Base-by-base conservation (phyloP, 2,888 invertebrate species). In the Caenorhabditis doughertyi region DNA sequence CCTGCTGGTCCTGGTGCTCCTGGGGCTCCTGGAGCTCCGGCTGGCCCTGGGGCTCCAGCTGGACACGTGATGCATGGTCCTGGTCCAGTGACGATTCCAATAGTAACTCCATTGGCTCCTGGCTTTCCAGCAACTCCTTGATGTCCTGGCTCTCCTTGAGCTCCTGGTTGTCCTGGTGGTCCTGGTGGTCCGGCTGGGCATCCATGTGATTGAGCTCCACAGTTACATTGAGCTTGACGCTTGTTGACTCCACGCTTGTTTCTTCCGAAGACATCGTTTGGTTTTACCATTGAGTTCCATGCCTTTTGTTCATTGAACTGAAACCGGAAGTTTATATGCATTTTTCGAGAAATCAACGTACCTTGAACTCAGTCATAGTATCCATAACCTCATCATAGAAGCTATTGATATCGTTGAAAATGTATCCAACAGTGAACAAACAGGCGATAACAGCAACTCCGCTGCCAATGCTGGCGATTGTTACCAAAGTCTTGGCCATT, bases 161-260 rank as follows among this genome's bases (percentile, higher is more conserved):
- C 67, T 68, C 81, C 81, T 27, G 67, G 62, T 29, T 51, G 44
- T 81, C 87, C 87, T 18, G 80, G 86, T 13, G 85, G 83, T 60
- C 87, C 87, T 21, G 79, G 82, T 18, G 83, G 83, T 44, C 88
- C 88, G 21, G 71, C 72, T 23, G 87, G 83, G 27, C 88, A 87
- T 35, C 56, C 65, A 9, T 60, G 58, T 3, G 82, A 39, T 55
- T 82, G 81, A 7, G 83, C 77, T 18, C 81, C 84, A 27, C 86
- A 87, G 32, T 67, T 64, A 53, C 84, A 86, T 23, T 60, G 58
- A 25, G 77, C 77, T 11, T 68, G 25, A 44, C 77, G 60, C 32
- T 70, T 70, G 70, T 53, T 77, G 55, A 42, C 62, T 58, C 71
- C 60, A 16, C 72, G 51, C 42, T 72, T 72, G 42, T 53, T 49